phyloP scores from a whole-genome alignment of 2,113 vertebrate species.

The cattle (Bos taurus) region DNA sequence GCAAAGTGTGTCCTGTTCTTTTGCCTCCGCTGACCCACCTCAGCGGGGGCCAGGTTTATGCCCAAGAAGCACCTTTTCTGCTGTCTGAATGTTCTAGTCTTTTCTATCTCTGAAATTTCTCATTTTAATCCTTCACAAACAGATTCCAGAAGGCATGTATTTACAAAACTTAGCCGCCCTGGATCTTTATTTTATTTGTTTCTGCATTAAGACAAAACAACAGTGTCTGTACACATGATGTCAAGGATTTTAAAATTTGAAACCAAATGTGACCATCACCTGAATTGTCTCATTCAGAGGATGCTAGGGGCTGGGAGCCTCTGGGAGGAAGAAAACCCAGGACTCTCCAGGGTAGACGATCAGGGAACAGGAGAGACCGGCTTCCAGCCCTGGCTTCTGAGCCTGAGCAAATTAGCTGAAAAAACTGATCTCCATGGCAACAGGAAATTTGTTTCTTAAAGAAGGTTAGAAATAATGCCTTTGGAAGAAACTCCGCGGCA shows the following conservation, averaged over 20 bases:
- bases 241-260: slow-evolving; percentile 9
- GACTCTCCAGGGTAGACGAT: not conserved
- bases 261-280: not conserved
- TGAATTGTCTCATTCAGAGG: not conserved
- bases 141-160: not conserved
- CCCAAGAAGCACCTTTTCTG: not conserved
- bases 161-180: not conserved
- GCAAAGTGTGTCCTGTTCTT: not conserved
- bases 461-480: slow-evolving; percentile 67
- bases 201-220: slow-evolving; percentile 10
- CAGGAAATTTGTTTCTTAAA: slow-evolving; percentile 67
- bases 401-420: slow-evolving; percentile 52
- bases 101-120: not conserved
- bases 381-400: slow-evolving; percentile 14
- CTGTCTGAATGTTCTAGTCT: not conserved
- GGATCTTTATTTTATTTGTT: not conserved
- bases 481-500: slow-evolving; percentile 51
- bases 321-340: not conserved
- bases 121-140: not conserved
- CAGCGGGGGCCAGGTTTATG: not conserved
- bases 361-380: not conserved
- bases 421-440: slow-evolving; percentile 67
- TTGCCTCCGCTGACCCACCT: not conserved
- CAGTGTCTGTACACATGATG: not conserved
- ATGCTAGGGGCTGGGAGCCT: not conserved